phyloP scores from a whole-genome alignment of 2,113 vertebrate genomes.

The Planiliza haematocheilus region DNA sequence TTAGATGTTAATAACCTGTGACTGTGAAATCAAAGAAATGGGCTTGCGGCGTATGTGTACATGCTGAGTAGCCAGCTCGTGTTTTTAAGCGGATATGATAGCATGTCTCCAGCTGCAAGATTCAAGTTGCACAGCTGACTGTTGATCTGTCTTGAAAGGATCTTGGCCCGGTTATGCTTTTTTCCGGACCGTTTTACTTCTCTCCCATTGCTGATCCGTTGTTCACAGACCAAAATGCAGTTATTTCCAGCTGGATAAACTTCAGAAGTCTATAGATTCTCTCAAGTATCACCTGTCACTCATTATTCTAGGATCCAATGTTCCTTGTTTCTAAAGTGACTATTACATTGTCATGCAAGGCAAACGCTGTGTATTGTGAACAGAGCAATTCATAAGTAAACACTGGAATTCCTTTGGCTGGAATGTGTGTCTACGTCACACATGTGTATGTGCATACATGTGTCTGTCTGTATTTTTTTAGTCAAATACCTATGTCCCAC shows the following conservation, averaged over 20 bases:
- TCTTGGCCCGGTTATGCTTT: constrained; percentile 33
- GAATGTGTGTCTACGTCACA: constrained; percentile 34
- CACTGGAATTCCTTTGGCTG: constrained; percentile 56
- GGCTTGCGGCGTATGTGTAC: not conserved
- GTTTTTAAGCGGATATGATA: constrained; percentile 18
- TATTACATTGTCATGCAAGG: constrained; percentile 12
- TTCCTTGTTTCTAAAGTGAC: constrained; percentile 16
- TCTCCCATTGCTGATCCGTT: constrained; percentile 38
- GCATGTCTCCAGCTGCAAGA: constrained; percentile 49
- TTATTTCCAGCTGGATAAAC: constrained; percentile 53
- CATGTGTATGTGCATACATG: constrained; percentile 6
- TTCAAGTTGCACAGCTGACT: constrained; percentile 33
- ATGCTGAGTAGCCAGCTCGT: constrained; percentile 1
- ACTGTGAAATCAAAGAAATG: constrained; percentile 10
- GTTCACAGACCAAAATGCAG: constrained; percentile 32
- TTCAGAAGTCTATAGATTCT: not conserved
- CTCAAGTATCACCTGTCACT: constrained; percentile 51
- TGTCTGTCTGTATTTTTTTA: not conserved
- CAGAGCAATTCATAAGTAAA: constrained; percentile 62
- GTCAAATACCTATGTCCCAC: constrained; percentile 14
- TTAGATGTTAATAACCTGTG: constrained; percentile 16
- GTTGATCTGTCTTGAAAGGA: constrained; percentile 16
- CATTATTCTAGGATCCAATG: constrained; percentile 21
- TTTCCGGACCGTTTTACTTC: constrained; percentile 25
- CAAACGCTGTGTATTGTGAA: constrained; percentile 56